A percentile compares a stretch with the other conserved stretches of the same genome.
Evolutionary conservation across 2,113 vertebrate species (phyloP).

Genomic region (Sinosuthora webbiana): DNA sequence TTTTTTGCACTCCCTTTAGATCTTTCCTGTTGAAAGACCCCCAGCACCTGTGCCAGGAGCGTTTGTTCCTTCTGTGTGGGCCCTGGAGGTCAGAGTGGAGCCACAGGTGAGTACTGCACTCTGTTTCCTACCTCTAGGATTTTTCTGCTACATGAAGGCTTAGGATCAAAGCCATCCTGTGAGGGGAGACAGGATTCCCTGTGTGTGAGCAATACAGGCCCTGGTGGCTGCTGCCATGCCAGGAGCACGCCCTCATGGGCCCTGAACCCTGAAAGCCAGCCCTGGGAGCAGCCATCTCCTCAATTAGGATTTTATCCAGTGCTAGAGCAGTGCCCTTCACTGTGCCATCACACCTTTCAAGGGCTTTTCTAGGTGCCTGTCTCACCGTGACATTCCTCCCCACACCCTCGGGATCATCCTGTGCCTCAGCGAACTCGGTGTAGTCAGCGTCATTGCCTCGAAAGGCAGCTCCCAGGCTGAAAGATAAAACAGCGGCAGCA

Average conservation of each 20-base stretch:
- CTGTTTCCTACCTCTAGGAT: neutral
- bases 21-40: neutral
- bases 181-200: neutral
- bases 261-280: neutral
- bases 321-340: neutral
- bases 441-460: fast-evolving
- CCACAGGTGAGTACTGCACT: neutral
- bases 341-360: neutral
- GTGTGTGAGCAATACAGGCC: fast-evolving
- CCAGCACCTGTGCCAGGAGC: neutral
- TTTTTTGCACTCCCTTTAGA: neutral
- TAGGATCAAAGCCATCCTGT: neutral
- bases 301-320: fast-evolving
- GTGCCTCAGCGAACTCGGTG: neutral
- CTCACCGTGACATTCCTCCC: neutral
- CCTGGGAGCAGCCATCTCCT: neutral
- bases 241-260: fast-evolving
- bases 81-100: neutral
- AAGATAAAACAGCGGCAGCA: neutral
- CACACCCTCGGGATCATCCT: neutral
- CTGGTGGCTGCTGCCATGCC: fast-evolving
- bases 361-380: neutral
- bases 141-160: fast-evolving
- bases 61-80: fast-evolving
- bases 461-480: neutral